Conservation (phyloP, 2,797 vertebrate genomes). For the Sebastes taczanowskii region DNA sequence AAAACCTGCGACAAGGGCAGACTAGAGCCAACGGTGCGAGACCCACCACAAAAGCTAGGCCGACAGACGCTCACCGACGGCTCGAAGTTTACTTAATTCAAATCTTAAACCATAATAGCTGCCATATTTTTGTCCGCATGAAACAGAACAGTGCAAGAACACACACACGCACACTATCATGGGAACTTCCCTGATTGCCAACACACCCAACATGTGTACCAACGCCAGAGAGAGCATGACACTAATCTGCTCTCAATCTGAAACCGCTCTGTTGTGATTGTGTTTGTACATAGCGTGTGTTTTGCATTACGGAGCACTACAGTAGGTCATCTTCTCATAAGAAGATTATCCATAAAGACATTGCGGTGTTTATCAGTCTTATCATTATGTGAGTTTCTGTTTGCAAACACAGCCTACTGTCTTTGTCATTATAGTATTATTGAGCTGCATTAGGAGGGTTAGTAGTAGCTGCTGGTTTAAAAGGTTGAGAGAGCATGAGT, state of each 20-base stretch:
- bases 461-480: neutral
- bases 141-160: neutral
- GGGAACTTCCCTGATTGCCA: neutral
- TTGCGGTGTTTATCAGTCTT: neutral
- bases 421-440: neutral
- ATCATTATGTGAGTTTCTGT: neutral
- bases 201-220: neutral
- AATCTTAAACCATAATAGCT: neutral
- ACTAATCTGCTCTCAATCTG: constrained; percentile 45
- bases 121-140: neutral
- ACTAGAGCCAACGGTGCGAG: too few relatives aligned
- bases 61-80: too few relatives aligned
- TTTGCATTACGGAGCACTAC: constrained; percentile 19
- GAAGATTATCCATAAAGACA: constrained; percentile 33
- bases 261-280: constrained; percentile 29
- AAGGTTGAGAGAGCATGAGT: neutral
- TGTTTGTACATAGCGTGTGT: constrained; percentile 4
- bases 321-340: constrained; percentile 22
- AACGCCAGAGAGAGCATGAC: neutral
- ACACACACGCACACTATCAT: neutral
- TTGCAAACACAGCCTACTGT: constrained; percentile 10
- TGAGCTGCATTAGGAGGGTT: neutral
- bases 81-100: neutral
- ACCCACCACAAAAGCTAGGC: too few relatives aligned
- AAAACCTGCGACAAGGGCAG: too few relatives aligned